These are phyloP conservation scores for Drosophila eugracilis DNA, from an alignment of 1,140 invertebrate genomes.

Conservation along the genomic window DNA sequence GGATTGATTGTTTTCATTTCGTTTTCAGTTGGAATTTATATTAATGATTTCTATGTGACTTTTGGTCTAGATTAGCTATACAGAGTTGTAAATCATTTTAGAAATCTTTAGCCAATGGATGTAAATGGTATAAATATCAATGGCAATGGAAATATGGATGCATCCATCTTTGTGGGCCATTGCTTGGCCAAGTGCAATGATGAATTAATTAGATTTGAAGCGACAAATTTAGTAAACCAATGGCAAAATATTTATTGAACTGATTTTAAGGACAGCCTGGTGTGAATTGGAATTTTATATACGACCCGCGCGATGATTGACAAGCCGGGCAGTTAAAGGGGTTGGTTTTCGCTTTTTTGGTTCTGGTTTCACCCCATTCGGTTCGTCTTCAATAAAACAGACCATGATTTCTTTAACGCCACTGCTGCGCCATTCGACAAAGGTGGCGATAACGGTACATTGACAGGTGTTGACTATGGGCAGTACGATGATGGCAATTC, in stretches of 20 bases:
- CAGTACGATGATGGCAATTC: conserved; percentile 49
- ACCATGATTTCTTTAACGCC: conserved; percentile 79
- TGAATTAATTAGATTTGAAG: conserved; percentile 76
- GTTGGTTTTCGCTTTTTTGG: conserved; percentile 1
- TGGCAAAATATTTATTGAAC: conserved; percentile 77
- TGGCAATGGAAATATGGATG: conserved; percentile 29
- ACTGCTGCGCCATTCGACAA: conserved; percentile 62
- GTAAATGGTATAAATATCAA: conserved; percentile 48
- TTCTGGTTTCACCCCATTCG: conserved; percentile 64
- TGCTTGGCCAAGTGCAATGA: conserved; percentile 56
- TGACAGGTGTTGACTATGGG: not conserved
- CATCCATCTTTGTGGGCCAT: conserved; percentile 27
- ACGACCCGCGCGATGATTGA: conserved; percentile 58
- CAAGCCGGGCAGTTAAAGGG: conserved; percentile 45
- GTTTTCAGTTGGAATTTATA: conserved; percentile 33
- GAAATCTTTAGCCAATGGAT: not conserved
- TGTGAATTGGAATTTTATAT: conserved; percentile 63
- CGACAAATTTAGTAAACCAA: conserved; percentile 75
- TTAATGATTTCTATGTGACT: conserved; percentile 22
- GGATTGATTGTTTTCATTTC: conserved; percentile 49
- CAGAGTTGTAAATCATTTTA: not conserved
- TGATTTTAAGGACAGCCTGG: conserved; percentile 59
- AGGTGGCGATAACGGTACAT: conserved; percentile 9
- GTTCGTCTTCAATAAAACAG: conserved; percentile 74
- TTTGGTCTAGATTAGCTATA: conserved; percentile 15